phyloP scores from a whole-genome alignment of 2,797 vertebrate genomes.

The Hippopotamyrus pictus region DNA sequence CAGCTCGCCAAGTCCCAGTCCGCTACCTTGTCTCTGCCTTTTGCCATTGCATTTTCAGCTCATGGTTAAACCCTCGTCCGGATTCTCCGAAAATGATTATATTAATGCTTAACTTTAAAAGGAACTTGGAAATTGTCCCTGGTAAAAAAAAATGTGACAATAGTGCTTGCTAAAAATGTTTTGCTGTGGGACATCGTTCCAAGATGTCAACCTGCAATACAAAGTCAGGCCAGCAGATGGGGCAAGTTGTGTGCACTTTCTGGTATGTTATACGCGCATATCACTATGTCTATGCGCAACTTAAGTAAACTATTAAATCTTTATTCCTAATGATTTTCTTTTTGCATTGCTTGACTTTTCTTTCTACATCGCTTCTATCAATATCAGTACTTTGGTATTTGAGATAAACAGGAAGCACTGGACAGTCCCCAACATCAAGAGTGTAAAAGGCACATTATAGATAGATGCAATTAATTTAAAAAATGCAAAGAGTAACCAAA shows the following conservation, averaged over 20 bases:
- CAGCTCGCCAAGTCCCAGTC: not conserved
- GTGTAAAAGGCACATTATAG: not conserved
- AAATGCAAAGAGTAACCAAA: not conserved
- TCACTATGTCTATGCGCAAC: not conserved
- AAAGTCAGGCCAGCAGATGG: conserved; percentile 56
- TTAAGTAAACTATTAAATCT: not conserved
- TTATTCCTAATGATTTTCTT: not conserved
- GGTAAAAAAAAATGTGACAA: not conserved
- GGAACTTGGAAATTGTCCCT: not conserved
- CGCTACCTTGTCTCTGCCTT: not conserved
- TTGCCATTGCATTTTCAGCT: not conserved
- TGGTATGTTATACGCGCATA: not conserved
- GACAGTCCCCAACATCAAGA: not conserved
- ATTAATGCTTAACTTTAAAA: not conserved
- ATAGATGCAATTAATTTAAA: not conserved
- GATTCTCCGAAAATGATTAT: not conserved
- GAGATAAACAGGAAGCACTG: not conserved
- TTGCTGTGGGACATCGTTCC: conserved; percentile 15
- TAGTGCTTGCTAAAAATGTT: not conserved
- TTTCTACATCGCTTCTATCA: not conserved
- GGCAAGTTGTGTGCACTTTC: conserved; percentile 28
- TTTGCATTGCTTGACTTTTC: not conserved
- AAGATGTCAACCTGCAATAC: conserved; percentile 29
- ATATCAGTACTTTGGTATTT: not conserved
- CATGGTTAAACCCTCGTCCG: not conserved